phyloP scores from a whole-genome alignment of 2,113 vertebrate genomes.

The Ranitomeya imitator region DNA sequence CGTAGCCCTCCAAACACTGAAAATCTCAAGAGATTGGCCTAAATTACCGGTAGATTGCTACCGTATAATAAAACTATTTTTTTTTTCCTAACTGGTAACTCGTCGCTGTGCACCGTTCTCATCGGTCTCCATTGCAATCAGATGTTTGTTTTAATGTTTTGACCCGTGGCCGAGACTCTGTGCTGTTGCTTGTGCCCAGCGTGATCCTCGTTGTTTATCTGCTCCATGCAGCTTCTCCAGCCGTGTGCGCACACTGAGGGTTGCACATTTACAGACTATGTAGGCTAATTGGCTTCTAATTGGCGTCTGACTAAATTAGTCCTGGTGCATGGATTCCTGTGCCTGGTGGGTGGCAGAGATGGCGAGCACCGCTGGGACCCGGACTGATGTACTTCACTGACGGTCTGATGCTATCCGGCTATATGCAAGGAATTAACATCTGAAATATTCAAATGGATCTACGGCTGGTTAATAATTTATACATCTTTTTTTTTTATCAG shows the following conservation, averaged over 20 bases:
- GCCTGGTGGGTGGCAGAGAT: background rate
- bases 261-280: background rate
- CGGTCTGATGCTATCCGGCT: background rate
- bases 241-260: background rate
- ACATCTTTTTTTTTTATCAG: no score
- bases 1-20: background rate
- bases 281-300: conserved; percentile 23
- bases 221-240: background rate
- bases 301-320: background rate
- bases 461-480: no score
- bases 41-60: background rate
- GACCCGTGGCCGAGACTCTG: background rate
- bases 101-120: background rate
- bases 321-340: background rate
- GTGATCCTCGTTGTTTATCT: background rate
- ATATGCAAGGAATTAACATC: background rate
- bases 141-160: background rate
- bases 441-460: no score
- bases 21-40: background rate
- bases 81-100: background rate
- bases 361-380: background rate
- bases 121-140: background rate
- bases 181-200: background rate
- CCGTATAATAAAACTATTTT: background rate
- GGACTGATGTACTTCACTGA: background rate